Evolutionary conservation across 2,888 invertebrate species (phyloP), one percentile per base, ranked within the genome.

Genomic region (Macrostomum cliftonense): DNA sequence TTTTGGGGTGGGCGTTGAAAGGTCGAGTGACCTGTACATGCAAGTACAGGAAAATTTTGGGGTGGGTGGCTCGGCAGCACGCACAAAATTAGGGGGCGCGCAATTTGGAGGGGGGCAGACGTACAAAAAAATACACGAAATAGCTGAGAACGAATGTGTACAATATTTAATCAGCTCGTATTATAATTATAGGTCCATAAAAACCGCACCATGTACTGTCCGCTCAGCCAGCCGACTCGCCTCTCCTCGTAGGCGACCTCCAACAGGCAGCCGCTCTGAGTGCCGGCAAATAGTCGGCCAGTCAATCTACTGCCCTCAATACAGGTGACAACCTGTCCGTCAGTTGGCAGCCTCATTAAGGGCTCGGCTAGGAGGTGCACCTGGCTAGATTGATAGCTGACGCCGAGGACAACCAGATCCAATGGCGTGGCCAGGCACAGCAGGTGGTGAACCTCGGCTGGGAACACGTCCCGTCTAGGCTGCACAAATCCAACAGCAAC

Each of bases 301-400:
- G 13, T 17, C 20, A 9, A 40, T 40, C 20, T 2, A 9, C 17
- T 40, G 16, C 17, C 40, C 9, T 40, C 40, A 17, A 40, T 40
- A 40, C 40, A 40, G 20, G 40, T 40, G 40, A 40, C 20, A 17
- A 17, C 40, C 40, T 40, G 40, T 17, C 46, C 45, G 71, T 88
- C 93, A 14, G 88, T 87, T 1, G 86, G 81, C 40, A 91, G 73
- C 2, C 83, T 80, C 74, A 88, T 91, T 47, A 93, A 81, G n/a
- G 91, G 88, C 63, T 89, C 88, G 12, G 86, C 84, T 54, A 93
- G 79, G 45, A 93, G 73, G 63, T 89, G 85, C 75, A 93, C 83
- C 14, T 20, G 19, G n/a, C 21, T 19, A 46, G 12, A n/a, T 11
- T 40, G 28, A 12, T 50, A 28, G 61, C 56, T 76, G 57, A 82